Evolutionary conservation across 2,888 invertebrate species (phyloP).

Genomic region (Leuctra nigra): DNA sequence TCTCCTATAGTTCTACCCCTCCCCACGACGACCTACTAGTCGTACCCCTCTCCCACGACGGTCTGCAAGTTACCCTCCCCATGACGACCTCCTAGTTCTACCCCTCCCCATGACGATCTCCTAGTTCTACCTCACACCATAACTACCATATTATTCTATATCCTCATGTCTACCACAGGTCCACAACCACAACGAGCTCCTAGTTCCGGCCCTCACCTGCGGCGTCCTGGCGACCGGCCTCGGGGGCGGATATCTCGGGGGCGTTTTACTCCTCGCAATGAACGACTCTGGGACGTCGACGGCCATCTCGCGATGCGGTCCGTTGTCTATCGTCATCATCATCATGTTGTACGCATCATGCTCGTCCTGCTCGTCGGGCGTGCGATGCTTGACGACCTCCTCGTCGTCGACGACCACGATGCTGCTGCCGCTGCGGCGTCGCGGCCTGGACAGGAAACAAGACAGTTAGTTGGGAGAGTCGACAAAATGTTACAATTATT

Average conservation of each 20-base stretch:
- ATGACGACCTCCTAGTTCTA: neutral
- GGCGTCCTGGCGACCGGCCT: conserved; percentile 42
- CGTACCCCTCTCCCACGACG: too few relatives aligned
- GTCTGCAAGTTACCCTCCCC: neutral
- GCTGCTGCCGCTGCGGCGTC: conserved; percentile 69
- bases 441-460: conserved; percentile 67
- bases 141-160: neutral
- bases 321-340: conserved; percentile 58
- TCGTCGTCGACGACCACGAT: conserved; percentile 75
- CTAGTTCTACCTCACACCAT: neutral
- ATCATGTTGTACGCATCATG: conserved; percentile 55
- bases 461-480: too few relatives aligned
- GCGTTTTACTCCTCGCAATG: conserved; percentile 83
- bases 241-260: conserved; percentile 83
- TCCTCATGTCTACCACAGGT: neutral
- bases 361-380: conserved; percentile 43
- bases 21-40: too few relatives aligned
- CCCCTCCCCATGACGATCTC: neutral
- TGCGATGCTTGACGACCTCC: conserved; percentile 49
- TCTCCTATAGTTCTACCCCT: too few relatives aligned
- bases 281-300: conserved; percentile 96
- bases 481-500: too few relatives aligned
- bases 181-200: neutral
- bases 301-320: conserved; percentile 96
- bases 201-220: conserved; percentile 3